Base-by-base conservation (phyloP, 2,888 invertebrate genomes). In the Flexamia atlantica region DNA sequence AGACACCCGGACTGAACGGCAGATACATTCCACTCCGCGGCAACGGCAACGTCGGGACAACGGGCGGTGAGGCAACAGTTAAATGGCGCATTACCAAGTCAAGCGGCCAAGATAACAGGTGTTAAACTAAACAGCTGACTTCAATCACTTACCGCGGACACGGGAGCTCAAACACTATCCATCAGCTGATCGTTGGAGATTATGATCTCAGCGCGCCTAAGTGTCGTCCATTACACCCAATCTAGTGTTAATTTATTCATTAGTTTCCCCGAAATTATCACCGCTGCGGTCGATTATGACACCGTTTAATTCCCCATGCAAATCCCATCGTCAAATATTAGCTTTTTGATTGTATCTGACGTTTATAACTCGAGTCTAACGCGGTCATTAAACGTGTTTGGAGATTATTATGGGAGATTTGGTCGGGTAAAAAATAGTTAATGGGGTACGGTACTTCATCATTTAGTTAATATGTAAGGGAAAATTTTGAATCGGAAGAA, bases 211-310 rank as follows among this genome's bases (percentile, higher is more conserved):
- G 50, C 20, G 9, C 4, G 32, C 72, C 57, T 57, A 64, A 76
- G 46, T 36, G 40, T 46, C 28, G 40, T 40, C 46, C 74, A 76
- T 76, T 76, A 76, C 74, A 46, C 42, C 74, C 74, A 76, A 46
- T 76, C 74, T 46, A 76, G 74, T 76, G 74, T 76, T 76, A 76
- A 76, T 76, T 76, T 76, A 76, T 76, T 76, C 74, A 76, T 76
- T 76, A 76, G 74, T 76, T 76, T 76, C 74, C 74, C 46, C 36
- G 28, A 50, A 46, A 76, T 76, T 76, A 76, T 76, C 46, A 50
- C 40, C n/a, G 28, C 74, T 14, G 4, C 5, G 23, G 1, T 68
- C 20, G 46, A 76, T 36, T 76, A 42, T 28, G 28, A 40, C 17
- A 12, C 25, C 20, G 28, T 76, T 25, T 76, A 40, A 20, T 70